Evolutionary conservation across 2,797 vertebrate species (phyloP).

Genomic region (Hirundo rustica): DNA sequence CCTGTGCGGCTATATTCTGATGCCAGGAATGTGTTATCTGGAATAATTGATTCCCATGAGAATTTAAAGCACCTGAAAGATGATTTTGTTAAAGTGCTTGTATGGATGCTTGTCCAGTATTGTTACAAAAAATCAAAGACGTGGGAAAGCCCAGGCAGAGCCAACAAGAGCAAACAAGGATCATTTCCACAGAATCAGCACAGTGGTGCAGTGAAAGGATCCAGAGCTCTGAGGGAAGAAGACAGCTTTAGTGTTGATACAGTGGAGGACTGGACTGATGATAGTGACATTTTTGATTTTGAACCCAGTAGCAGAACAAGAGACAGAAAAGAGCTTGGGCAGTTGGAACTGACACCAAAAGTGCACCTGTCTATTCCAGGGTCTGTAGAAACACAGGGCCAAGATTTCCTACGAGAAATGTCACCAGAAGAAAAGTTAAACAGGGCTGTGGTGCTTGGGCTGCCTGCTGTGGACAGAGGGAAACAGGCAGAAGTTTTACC

Average conservation of each 20-base stretch:
- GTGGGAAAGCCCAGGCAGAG: slow-evolving; percentile 43
- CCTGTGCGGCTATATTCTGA: slow-evolving; percentile 92
- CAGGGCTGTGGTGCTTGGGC: slow-evolving; percentile 82
- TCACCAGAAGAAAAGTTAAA: slow-evolving; percentile 83
- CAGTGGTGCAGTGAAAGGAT: not conserved
- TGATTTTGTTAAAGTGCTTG: slow-evolving; percentile 91
- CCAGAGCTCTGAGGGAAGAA: slow-evolving; percentile 78
- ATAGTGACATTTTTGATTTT: slow-evolving; percentile 87
- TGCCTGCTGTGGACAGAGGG: slow-evolving; percentile 87
- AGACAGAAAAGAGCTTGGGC: slow-evolving; percentile 74
- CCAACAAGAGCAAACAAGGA: not conserved
- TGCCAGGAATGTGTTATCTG: slow-evolving; percentile 90
- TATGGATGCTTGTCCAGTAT: slow-evolving; percentile 91
- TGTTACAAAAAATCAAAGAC: slow-evolving; percentile 81
- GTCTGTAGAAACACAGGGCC: slow-evolving; percentile 84
- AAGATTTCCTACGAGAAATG: slow-evolving; percentile 78
- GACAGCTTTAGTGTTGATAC: slow-evolving; percentile 83
- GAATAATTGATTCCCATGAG: slow-evolving; percentile 94
- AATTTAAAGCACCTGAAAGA: slow-evolving; percentile 91
- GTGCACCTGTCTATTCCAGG: slow-evolving; percentile 86
- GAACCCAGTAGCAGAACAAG: slow-evolving; percentile 79
- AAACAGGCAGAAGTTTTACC: slow-evolving; percentile 64
- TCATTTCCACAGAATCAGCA: not conserved
- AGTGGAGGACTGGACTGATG: slow-evolving; percentile 91
- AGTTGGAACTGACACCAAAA: slow-evolving; percentile 70